Evolutionary conservation across 1,140 invertebrate species (phyloP).

Genomic region (Steinernema feltiae): DNA sequence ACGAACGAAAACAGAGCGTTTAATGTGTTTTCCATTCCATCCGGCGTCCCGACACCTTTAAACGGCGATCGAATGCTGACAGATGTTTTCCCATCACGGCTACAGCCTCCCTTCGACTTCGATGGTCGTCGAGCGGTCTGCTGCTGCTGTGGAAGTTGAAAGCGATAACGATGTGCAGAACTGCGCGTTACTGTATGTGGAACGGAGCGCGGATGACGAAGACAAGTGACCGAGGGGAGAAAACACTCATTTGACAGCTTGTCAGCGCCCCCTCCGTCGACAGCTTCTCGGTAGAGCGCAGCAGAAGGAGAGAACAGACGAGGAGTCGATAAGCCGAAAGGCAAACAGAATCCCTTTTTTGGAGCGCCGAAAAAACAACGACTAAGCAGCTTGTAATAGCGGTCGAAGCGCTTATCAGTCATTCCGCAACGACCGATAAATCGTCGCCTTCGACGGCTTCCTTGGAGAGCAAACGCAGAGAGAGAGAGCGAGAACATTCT

Average conservation of each 20-base stretch:
- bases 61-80: background rate
- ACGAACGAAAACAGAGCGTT: background rate
- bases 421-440: background rate
- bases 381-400: constrained; percentile 11
- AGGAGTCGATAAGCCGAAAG: background rate
- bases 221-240: background rate
- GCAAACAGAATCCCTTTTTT: constrained; percentile 4
- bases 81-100: background rate
- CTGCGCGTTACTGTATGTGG: background rate
- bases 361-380: background rate
- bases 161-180: background rate
- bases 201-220: background rate
- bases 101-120: no score
- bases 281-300: background rate
- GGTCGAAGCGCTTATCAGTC: background rate
- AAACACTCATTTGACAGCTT: constrained; percentile 4
- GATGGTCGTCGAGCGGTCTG: background rate
- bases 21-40: background rate
- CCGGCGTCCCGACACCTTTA: background rate
- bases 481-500: no score
- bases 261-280: background rate
- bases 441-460: background rate
- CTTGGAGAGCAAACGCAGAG: no score
- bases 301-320: background rate
- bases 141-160: background rate